These are phyloP conservation scores for Megaceryle maxima DNA, from an alignment of 2,113 vertebrate genomes.

Conservation along the genomic window DNA sequence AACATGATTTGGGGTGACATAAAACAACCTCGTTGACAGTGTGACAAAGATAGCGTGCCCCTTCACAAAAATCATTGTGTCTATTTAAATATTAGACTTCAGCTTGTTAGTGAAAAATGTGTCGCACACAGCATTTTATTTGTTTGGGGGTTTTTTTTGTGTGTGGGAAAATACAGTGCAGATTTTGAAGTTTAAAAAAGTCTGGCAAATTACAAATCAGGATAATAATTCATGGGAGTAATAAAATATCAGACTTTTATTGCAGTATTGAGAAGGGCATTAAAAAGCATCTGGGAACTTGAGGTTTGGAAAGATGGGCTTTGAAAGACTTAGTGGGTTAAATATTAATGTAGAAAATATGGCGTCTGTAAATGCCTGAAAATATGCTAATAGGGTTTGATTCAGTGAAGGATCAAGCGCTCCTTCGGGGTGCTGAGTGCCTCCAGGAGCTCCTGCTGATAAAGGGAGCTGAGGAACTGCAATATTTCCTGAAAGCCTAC, in stretches of 20 bases:
- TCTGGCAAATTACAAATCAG: conserved; percentile 78
- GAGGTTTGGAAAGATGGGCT: conserved; percentile 71
- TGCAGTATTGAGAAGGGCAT: conserved; percentile 77
- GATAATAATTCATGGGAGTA: conserved; percentile 80
- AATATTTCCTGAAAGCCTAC: background rate
- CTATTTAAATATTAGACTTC: conserved; percentile 70
- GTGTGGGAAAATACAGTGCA: conserved; percentile 71
- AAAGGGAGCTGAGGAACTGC: background rate
- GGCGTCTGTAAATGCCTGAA: conserved; percentile 72
- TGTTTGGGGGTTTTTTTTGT: background rate
- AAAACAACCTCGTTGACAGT: conserved; percentile 48
- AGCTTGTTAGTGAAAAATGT: conserved; percentile 64
- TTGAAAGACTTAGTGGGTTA: conserved; percentile 77
- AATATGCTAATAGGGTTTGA: conserved; percentile 49
- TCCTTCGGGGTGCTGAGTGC: conserved; percentile 9
- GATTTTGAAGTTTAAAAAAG: conserved; percentile 77
- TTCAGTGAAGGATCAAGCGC: background rate
- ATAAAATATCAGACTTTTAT: conserved; percentile 82
- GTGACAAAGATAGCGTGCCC: conserved; percentile 30
- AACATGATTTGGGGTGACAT: conserved; percentile 29
- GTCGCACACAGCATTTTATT: conserved; percentile 12
- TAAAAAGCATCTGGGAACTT: conserved; percentile 79
- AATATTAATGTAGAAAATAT: conserved; percentile 82
- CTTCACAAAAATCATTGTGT: conserved; percentile 55
- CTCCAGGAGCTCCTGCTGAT: conserved; percentile 14